Evolutionary conservation across 2,797 vertebrate genomes (phyloP), one percentile per base, ranked within the genome.

Genomic region (Cottoperca gobio): DNA sequence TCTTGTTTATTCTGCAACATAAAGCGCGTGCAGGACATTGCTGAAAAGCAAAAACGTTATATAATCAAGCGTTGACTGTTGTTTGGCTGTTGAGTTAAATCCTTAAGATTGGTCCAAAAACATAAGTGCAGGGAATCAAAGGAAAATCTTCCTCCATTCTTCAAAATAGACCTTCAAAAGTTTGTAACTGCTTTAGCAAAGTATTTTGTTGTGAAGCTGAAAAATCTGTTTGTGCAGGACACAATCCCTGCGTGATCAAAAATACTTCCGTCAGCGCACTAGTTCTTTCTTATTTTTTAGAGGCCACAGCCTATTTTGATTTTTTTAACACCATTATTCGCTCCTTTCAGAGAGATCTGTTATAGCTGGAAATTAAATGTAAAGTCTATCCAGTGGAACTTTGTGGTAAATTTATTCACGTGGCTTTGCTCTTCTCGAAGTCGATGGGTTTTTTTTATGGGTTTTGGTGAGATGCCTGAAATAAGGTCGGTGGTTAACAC

Each of bases 331-430:
- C 16, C 43, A 5, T n/a, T 48, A 39, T 57, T 61, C 43, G n/a
- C 40, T 65, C 28, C 42, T 46, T 40, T 46, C 57, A 48, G 10
- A 42, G 5, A 28, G 33, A 28, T 46, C n/a, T 54, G 62, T n/a
- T 66, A 59, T 6, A 37, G 33, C 24, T 48, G 42, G 3, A 50
- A 46, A 59, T 63, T 66, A 52, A 76, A 69, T 23, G 9, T 14
- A 35, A 26, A 55, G 43, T 54, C 10, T 9, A 10, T 64, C 13
- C 39, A 48, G 37, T 1, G 2, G 31, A 65, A 24, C 2, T 23
- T 17, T 6, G 26, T 3, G 5, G 16, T 76, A 14, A 63, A 77
- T n/a, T 82, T 43, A 79, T 82, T 77, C 46, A 70, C 60, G 43
- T 9, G 2, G 11, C 9, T 50, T 10, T 52, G 28, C 35, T n/a